phyloP scores from a whole-genome alignment of 2,113 vertebrate genomes.

The Catharus bicknelli region DNA sequence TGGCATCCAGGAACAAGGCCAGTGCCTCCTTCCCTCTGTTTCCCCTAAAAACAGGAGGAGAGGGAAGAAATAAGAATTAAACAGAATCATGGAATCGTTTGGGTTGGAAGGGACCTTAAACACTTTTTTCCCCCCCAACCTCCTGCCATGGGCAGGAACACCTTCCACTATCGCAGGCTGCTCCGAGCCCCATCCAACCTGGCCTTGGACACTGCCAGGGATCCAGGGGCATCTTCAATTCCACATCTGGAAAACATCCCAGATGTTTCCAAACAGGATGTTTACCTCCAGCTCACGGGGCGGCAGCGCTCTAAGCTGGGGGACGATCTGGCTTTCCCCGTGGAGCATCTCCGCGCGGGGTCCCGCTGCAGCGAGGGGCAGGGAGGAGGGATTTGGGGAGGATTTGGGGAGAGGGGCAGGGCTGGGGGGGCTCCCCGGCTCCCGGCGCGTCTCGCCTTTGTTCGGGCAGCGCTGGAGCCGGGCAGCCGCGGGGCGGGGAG shows the following conservation, averaged over 20 bases:
- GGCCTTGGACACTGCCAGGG: neutral
- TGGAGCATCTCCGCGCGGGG: neutral
- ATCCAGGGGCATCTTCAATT: neutral
- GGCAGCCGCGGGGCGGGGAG: too few relatives aligned
- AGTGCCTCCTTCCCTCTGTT: rapidly evolving
- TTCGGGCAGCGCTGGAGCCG: too few relatives aligned
- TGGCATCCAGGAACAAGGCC: neutral
- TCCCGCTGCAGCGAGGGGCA: neutral
- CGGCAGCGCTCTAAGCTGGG: neutral
- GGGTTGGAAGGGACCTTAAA: neutral
- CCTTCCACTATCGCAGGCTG: neutral
- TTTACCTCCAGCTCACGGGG: neutral
- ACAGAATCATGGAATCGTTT: neutral
- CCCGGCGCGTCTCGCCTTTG: too few relatives aligned
- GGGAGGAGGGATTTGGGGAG: neutral
- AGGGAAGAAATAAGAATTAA: too few relatives aligned
- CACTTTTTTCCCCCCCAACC: too few relatives aligned
- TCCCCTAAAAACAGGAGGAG: neutral
- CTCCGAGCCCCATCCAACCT: neutral
- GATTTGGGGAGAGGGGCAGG: too few relatives aligned
- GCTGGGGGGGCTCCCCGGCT: too few relatives aligned
- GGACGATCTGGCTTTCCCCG: rapidly evolving
- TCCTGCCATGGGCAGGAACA: neutral
- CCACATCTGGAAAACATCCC: neutral
- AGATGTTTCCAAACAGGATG: neutral